These are phyloP conservation scores for Caenorhabditis remanei DNA, from an alignment of 1,140 invertebrate species.

Conservation along the genomic window DNA sequence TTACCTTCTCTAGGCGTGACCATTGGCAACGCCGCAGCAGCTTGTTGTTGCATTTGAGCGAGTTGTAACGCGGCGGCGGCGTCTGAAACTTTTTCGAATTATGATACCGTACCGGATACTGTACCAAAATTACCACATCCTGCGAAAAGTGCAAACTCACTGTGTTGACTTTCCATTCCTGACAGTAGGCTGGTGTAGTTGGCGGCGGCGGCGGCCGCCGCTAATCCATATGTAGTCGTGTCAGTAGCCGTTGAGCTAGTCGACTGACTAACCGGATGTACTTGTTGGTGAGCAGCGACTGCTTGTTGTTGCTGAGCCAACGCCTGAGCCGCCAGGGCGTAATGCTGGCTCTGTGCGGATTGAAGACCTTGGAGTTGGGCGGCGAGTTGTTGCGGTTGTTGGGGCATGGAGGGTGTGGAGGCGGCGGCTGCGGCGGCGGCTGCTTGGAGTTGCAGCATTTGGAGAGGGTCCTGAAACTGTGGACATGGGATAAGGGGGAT, in stretches of 20 bases:
- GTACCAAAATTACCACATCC: background rate
- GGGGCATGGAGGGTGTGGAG: background rate
- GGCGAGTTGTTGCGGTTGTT: slow-evolving; percentile 40
- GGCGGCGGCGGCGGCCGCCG: slow-evolving; percentile 61
- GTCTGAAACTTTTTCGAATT: background rate
- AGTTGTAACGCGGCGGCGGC: slow-evolving; percentile 56
- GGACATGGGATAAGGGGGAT: background rate
- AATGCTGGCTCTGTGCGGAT: slow-evolving; percentile 79
- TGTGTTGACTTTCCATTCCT: slow-evolving; percentile 54
- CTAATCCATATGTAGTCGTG: slow-evolving; percentile 89
- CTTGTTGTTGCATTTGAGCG: slow-evolving; percentile 60
- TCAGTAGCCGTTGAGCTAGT: slow-evolving; percentile 81
- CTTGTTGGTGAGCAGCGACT: slow-evolving; percentile 25
- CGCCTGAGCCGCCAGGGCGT: slow-evolving; percentile 83
- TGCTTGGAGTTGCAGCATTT: slow-evolving; percentile 50
- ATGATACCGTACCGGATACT: background rate
- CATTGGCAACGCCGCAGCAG: slow-evolving; percentile 23
- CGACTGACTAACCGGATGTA: background rate
- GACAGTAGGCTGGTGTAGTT: slow-evolving; percentile 47
- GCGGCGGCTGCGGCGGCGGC: slow-evolving; percentile 45
- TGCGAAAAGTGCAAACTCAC: slow-evolving; percentile 21
- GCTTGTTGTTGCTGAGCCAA: slow-evolving; percentile 86
- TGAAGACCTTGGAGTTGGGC: slow-evolving; percentile 52
- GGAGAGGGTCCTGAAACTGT: slow-evolving; percentile 40
- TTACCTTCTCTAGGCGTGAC: slow-evolving; percentile 70